Conservation (phyloP, 2,797 vertebrate genomes). For the Bovichtus variegatus region DNA sequence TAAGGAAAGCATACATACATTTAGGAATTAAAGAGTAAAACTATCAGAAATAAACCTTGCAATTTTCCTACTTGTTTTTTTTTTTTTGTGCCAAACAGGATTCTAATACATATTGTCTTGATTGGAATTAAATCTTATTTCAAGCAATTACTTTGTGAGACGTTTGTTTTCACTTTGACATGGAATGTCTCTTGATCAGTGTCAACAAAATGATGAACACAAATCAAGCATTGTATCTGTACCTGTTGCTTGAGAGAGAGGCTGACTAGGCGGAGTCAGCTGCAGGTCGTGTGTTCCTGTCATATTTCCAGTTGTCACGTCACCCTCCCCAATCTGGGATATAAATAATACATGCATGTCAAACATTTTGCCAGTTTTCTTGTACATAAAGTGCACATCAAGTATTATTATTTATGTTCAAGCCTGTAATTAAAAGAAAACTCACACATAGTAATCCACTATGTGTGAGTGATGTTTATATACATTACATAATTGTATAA, state of each 20-base stretch:
- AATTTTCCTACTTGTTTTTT: too few species aligned
- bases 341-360: slow-evolving; percentile 10
- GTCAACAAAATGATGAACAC: not conserved
- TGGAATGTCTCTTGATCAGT: not conserved
- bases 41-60: not conserved
- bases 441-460: not conserved
- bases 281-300: slow-evolving; percentile 92
- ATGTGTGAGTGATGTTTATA: slow-evolving; percentile 1
- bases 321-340: slow-evolving; percentile 90
- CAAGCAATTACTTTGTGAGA: not conserved
- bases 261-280: slow-evolving; percentile 85
- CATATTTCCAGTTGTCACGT: slow-evolving; percentile 87
- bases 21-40: slow-evolving; percentile 9
- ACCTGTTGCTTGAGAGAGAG: slow-evolving; percentile 94
- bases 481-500: not conserved
- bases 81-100: not conserved
- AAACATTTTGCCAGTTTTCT: slow-evolving; percentile 6
- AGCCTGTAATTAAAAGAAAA: not conserved
- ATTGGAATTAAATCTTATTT: not conserved
- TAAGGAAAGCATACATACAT: not conserved
- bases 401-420: not conserved
- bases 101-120: not conserved
- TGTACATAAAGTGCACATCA: not conserved
- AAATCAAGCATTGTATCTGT: slow-evolving; percentile 12
- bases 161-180: not conserved